A percentile compares a stretch with the other conserved stretches of the same genome.
phyloP scores from a whole-genome alignment of 2,888 invertebrate genomes.

The Cryptus viduatorius region DNA sequence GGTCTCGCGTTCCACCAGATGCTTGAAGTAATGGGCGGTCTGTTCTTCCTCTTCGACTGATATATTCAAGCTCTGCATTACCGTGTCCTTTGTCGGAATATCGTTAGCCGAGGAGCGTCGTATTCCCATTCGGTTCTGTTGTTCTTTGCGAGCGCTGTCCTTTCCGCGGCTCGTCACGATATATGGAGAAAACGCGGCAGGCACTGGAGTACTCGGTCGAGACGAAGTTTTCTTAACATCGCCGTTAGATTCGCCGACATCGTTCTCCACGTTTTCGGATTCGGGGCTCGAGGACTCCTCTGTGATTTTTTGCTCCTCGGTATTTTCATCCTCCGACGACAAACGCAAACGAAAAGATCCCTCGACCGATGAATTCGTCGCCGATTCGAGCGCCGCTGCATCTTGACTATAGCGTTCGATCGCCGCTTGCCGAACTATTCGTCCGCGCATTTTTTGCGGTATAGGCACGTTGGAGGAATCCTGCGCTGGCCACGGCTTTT shows the following conservation, averaged over 20 bases:
- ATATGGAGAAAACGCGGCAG: constrained; percentile 84
- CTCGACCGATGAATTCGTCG: constrained; percentile 8
- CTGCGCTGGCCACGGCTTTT: constrained; percentile 6
- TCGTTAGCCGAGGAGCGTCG: constrained; percentile 49
- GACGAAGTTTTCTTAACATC: neutral
- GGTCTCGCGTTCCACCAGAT: constrained; percentile 86
- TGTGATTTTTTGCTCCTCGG: no score
- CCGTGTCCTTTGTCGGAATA: constrained; percentile 79
- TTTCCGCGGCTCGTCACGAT: constrained; percentile 88
- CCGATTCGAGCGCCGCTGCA: no score
- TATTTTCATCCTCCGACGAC: constrained; percentile 9
- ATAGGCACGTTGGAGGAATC: neutral
- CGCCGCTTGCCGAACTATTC: neutral
- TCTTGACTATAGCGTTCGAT: neutral
- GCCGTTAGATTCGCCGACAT: neutral
- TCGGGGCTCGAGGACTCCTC: neutral
- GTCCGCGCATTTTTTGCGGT: neutral
- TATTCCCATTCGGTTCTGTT: constrained; percentile 72
- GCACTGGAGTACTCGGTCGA: constrained; percentile 53
- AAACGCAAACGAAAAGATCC: constrained; percentile 22
- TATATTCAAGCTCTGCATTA: constrained; percentile 78
- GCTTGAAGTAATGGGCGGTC: constrained; percentile 84
- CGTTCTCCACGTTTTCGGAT: neutral
- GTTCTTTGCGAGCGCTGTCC: constrained; percentile 87
- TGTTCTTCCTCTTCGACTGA: constrained; percentile 79